These are phyloP conservation scores for Nudaria mundana DNA, from an alignment of 2,888 invertebrate genomes.

Conservation along the genomic window DNA sequence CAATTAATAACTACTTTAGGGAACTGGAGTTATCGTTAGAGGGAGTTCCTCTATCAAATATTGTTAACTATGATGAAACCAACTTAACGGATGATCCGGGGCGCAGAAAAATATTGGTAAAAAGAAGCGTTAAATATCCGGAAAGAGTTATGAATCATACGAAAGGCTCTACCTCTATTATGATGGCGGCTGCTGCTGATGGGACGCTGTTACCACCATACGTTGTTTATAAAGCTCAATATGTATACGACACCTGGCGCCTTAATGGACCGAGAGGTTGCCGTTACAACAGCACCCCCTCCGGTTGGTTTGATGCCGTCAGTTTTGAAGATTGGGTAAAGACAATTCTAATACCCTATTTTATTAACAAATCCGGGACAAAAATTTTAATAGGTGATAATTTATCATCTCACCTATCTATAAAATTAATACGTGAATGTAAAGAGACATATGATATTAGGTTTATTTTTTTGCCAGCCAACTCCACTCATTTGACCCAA, in stretches of 20 bases:
- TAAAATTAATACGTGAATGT: not conserved
- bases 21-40: not conserved
- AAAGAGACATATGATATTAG: not conserved
- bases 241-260: constrained; percentile 53
- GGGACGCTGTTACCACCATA: constrained; percentile 50
- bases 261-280: constrained; percentile 41
- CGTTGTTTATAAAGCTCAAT: constrained; percentile 53
- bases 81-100: not conserved
- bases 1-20: not conserved
- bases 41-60: constrained; percentile 1
- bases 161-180: constrained; percentile 45
- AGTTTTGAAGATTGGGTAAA: not conserved
- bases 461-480: not conserved
- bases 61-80: not conserved
- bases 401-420: not conserved
- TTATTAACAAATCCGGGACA: not conserved
- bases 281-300: not conserved
- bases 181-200: constrained; percentile 49
- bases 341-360: not conserved
- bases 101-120: not conserved
- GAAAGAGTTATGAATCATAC: constrained; percentile 44
- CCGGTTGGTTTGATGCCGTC: not conserved
- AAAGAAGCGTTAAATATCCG: constrained; percentile 36
- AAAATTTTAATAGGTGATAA: not conserved
- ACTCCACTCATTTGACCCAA: not conserved